A percentile compares a stretch with the other conserved stretches of the same genome.
These are phyloP conservation scores for Chlorocebus sabaeus DNA, from an alignment of 2,113 vertebrate species.

Conservation along the genomic window DNA sequence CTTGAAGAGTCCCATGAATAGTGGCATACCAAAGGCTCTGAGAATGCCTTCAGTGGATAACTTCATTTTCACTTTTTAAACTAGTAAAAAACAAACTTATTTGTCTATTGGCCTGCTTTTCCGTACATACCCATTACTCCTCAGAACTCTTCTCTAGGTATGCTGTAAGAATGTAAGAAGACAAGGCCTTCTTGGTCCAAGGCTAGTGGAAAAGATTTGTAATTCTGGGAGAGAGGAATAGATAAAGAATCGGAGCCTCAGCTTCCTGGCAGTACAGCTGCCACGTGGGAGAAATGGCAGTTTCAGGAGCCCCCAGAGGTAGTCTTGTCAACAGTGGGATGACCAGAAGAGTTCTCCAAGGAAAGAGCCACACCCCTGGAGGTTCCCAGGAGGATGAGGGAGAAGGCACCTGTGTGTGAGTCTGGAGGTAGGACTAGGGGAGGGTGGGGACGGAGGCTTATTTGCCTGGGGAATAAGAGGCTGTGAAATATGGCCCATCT, in stretches of 20 bases:
- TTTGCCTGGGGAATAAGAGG: not conserved
- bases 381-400: not conserved
- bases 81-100: not conserved
- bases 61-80: not conserved
- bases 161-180: not conserved
- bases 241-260: not conserved
- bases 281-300: fast-evolving
- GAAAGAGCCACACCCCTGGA: not conserved
- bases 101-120: not conserved
- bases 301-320: not conserved
- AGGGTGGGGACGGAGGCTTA: not conserved
- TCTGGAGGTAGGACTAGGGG: not conserved
- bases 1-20: not conserved
- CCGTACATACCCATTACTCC: not conserved
- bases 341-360: not conserved
- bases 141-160: not conserved
- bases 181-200: not conserved
- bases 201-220: not conserved
- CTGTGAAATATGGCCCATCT: not conserved
- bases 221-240: not conserved
- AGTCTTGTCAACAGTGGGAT: not conserved
- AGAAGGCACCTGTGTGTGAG: too few relatives aligned
- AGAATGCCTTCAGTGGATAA: not conserved
- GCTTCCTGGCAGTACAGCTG: not conserved
- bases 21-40: not conserved